A percentile compares a stretch with the other conserved stretches of the same genome.
phyloP scores from a whole-genome alignment of 2,888 invertebrate species.

The Taenaris catops region DNA sequence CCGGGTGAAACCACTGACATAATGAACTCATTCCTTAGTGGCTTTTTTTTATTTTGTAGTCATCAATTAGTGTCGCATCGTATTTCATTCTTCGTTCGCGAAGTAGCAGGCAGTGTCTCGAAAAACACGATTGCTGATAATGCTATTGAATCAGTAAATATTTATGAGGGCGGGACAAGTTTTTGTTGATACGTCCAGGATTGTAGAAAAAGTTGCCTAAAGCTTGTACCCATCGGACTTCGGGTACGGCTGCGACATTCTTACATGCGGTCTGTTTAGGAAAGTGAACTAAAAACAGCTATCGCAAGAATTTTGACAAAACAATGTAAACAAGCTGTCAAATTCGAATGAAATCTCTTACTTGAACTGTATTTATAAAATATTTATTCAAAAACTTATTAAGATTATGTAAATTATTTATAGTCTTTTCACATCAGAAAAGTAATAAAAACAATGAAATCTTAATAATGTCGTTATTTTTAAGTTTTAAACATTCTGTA shows the following conservation, averaged over 20 bases:
- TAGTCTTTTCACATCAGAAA: too few species aligned
- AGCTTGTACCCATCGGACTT: slow-evolving; percentile 13
- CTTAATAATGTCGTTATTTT: neutral
- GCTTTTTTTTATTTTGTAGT: slow-evolving; percentile 28
- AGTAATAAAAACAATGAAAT: too few species aligned
- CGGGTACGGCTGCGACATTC: slow-evolving; percentile 17
- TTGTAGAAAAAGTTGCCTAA: slow-evolving; percentile 21
- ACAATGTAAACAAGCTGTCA: too few species aligned
- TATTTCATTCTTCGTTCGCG: slow-evolving; percentile 46
- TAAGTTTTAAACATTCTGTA: neutral
- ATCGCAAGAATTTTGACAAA: too few species aligned
- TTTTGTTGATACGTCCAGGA: slow-evolving; percentile 23
- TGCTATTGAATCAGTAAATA: slow-evolving; percentile 56
- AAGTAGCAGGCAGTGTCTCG: slow-evolving; percentile 32
- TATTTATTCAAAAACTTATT: too few species aligned
- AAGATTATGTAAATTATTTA: too few species aligned
- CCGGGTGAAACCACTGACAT: slow-evolving; percentile 11
- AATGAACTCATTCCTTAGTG: slow-evolving; percentile 29
- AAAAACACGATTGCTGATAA: slow-evolving; percentile 45
- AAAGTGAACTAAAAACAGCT: too few species aligned
- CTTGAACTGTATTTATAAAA: too few species aligned
- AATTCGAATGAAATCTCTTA: too few species aligned
- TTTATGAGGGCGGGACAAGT: slow-evolving; percentile 33
- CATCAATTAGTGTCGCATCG: slow-evolving; percentile 41
- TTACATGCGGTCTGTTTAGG: slow-evolving; percentile 12